These are phyloP conservation scores for Athalia circularis DNA, from an alignment of 2,888 invertebrate species.

Conservation along the genomic window DNA sequence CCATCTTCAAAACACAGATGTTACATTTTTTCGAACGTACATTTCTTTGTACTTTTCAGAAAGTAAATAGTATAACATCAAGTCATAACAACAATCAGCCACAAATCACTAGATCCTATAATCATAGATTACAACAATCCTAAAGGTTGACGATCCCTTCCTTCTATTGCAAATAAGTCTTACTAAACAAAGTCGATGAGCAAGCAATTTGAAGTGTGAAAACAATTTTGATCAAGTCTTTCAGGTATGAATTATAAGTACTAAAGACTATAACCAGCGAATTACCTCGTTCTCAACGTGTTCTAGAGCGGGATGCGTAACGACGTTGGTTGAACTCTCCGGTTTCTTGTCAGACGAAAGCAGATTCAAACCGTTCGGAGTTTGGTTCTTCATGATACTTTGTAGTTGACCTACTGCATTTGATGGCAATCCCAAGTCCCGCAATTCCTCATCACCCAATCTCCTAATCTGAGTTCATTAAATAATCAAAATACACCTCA, in stretches of 20 bases:
- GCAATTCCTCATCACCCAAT: constrained; percentile 80
- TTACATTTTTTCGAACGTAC: not conserved
- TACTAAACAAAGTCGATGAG: constrained; percentile 6
- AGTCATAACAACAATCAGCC: constrained; percentile 31
- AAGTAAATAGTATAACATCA: constrained; percentile 17
- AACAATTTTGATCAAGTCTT: not conserved
- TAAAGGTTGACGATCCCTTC: not conserved
- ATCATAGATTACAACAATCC: not conserved
- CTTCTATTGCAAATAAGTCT: not conserved
- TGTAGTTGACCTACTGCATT: constrained; percentile 77
- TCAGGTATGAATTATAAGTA: constrained; percentile 9
- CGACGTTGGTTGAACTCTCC: constrained; percentile 60
- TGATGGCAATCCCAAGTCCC: constrained; percentile 76
- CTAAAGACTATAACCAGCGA: constrained; percentile 21
- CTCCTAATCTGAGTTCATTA: constrained; percentile 76
- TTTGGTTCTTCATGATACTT: constrained; percentile 77
- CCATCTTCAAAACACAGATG: not conserved
- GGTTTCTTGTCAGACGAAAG: constrained; percentile 64
- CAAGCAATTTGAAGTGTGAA: not conserved
- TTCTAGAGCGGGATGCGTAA: constrained; percentile 60
- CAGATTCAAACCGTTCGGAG: constrained; percentile 68
- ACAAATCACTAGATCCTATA: constrained; percentile 26
- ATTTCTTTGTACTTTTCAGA: not conserved
- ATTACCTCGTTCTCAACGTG: constrained; percentile 66
- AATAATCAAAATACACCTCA: not conserved